Conservation (phyloP, 2,797 vertebrate genomes). For the Podargus strigoides region DNA sequence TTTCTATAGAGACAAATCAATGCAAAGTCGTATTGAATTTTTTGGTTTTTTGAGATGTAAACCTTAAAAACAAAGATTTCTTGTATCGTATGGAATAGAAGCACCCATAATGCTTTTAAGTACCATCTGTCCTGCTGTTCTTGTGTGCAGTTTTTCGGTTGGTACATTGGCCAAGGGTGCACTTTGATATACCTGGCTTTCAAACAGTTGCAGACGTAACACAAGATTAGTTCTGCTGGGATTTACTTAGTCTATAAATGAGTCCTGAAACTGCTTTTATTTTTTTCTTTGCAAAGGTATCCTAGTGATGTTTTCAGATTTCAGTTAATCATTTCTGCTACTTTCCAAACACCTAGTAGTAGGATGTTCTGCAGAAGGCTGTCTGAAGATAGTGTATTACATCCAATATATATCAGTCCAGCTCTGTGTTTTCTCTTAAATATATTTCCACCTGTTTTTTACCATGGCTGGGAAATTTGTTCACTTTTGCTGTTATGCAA, state of each 20-base stretch:
- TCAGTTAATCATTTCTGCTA: background rate
- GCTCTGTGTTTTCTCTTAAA: background rate
- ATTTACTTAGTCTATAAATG: background rate
- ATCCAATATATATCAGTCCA: background rate
- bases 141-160: background rate
- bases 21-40: background rate
- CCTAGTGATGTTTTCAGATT: background rate
- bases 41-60: background rate
- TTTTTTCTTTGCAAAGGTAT: background rate
- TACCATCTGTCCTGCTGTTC: background rate
- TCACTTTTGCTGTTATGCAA: background rate
- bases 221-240: background rate
- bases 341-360: background rate
- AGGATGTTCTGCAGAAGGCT: background rate
- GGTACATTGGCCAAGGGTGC: rapidly evolving
- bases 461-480: background rate
- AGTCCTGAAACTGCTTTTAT: background rate
- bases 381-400: background rate
- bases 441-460: background rate
- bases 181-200: background rate
- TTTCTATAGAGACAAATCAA: background rate
- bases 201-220: background rate
- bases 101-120: background rate
- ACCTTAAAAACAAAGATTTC: background rate
- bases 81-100: background rate